Base-by-base conservation (phyloP, 2,797 vertebrate species). In the Enteromius thamalakanensis region DNA sequence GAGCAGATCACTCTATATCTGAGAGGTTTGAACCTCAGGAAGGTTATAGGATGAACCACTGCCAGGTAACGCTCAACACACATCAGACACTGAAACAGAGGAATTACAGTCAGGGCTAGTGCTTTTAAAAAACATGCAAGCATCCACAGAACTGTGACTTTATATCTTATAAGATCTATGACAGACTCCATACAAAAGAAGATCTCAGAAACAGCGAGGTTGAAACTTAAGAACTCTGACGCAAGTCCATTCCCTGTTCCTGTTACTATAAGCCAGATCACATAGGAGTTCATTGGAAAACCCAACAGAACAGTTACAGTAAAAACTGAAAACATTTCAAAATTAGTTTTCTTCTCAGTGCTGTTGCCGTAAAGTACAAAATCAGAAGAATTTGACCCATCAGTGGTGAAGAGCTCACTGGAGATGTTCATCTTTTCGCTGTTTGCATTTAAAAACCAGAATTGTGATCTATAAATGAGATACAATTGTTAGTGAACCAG, bases 1-100 rank as follows among this genome's bases (percentile, higher is more conserved):
- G n/a, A 83, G 17, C 71, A 82, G 1, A n/a, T 23, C 69, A 86
- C 67, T 51, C 84, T 90, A 84, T 83, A 75, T 82, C 84, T 85
- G 42, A 85, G 69, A 23, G 53, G 40, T 75, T 78, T 83, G 32
- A 0, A 83, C 26, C 68, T 86, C 15, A 82, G 68, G 19, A 86
- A 86, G 29, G 60, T 21, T 21, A 85, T 60, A 62, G 85, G 87
- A 64, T 75, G 72, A 8, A 84, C 15, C 53, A 87, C 71, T 58
- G 82, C 82, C 45, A 84, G 26, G 47, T 86, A 87, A 32, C 47
- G 34, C 77, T 85, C 75, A 64, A 70, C 7, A 79, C 77, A 85
- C 0, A 86, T 75, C 23, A 76, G 47, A 11, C 78, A 81, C 9
- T 65, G 79, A 21, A 86, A 82, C 45, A 85, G 10, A 9, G 60